A percentile compares a stretch with the other conserved stretches of the same genome.
Conservation (phyloP, 2,797 vertebrate species). For the Rhincodon typus region DNA sequence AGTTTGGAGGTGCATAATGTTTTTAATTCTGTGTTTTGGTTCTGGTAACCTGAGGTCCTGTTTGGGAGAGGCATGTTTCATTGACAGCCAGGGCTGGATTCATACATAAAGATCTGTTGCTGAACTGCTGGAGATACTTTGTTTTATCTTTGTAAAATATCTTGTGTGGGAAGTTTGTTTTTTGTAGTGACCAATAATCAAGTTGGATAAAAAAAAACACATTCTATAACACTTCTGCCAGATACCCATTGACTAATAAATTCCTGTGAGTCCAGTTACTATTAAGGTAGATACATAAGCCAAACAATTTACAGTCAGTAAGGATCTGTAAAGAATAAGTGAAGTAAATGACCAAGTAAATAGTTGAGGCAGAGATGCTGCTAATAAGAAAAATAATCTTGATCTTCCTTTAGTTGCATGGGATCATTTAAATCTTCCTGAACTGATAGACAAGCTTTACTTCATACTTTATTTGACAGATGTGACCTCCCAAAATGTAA, state of each 20-base stretch:
- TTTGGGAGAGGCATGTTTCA: background rate
- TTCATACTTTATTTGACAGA: background rate
- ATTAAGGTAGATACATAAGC: background rate
- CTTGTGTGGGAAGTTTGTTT: background rate
- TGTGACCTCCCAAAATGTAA: background rate
- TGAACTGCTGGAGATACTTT: background rate
- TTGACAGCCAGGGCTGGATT: background rate
- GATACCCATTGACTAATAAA: background rate
- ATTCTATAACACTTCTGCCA: background rate
- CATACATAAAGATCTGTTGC: background rate
- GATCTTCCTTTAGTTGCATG: background rate
- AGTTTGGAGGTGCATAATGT: background rate
- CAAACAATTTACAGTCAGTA: background rate
- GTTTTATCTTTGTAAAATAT: background rate
- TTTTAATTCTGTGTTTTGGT: background rate
- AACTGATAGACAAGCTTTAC: background rate
- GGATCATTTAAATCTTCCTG: background rate
- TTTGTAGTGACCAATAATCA: background rate
- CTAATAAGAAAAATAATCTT: background rate
- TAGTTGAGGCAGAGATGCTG: background rate
- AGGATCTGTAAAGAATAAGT: background rate
- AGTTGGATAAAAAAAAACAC: background rate
- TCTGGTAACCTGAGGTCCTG: background rate
- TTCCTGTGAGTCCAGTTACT: background rate
- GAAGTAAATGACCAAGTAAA: background rate